A percentile compares a stretch with the other conserved stretches of the same genome.
Evolutionary conservation across 2,888 invertebrate species (phyloP).

Genomic region (Trisateles emortualis): DNA sequence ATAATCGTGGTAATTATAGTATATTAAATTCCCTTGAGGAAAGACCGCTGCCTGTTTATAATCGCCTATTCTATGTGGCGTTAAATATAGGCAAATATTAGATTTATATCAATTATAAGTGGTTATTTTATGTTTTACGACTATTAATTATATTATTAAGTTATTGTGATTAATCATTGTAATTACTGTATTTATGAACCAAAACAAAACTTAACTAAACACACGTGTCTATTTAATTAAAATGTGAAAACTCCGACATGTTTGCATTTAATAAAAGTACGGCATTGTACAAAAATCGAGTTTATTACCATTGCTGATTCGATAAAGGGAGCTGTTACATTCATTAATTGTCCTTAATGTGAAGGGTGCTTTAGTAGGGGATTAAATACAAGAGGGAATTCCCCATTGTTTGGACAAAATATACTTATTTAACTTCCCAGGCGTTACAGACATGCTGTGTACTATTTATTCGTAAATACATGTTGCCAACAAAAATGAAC

Average conservation of each 20-base stretch:
- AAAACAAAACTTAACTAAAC: background rate
- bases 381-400: slow-evolving; percentile 67
- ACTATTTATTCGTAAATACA: slow-evolving; percentile 49
- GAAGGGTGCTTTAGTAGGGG: slow-evolving; percentile 69
- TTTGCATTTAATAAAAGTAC: slow-evolving; percentile 73
- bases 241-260: slow-evolving; percentile 54
- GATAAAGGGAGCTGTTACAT: slow-evolving; percentile 77
- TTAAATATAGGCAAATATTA: no score
- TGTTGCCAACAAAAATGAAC: slow-evolving; percentile 40
- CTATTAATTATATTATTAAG: no score
- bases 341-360: slow-evolving; percentile 83
- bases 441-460: slow-evolving; percentile 50
- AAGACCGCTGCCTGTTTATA: background rate
- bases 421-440: slow-evolving; percentile 78
- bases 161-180: background rate
- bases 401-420: slow-evolving; percentile 76
- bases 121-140: no score
- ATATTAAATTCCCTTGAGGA: background rate
- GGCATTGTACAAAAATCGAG: slow-evolving; percentile 72
- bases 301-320: slow-evolving; percentile 78
- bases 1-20: slow-evolving; percentile 5
- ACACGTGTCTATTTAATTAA: slow-evolving; percentile 50
- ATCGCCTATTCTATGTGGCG: background rate
- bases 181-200: background rate
- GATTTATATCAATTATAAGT: no score